Evolutionary conservation across 2,888 invertebrate species (phyloP), one percentile per base, ranked within the genome.

Genomic region (Nemurella pictetii): DNA sequence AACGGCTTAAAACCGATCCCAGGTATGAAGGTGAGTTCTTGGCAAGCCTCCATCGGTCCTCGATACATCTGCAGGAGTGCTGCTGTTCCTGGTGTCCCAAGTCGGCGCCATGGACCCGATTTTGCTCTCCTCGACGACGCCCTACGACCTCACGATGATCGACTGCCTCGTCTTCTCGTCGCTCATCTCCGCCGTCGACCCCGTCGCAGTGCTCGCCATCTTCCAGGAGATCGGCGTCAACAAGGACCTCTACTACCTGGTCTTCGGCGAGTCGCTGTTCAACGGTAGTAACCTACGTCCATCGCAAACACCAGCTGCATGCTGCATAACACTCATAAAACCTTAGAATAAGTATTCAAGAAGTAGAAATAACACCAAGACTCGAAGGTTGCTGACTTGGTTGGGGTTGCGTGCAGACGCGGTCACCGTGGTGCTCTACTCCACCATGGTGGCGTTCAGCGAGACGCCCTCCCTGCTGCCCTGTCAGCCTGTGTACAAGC

Each of bases 261-360:
- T 93, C 32, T 94, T 93, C 88, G 93, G 93, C 78, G 93, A 93
- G 89, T 93, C 93, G 0, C 90, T 93, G 84, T 91, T 94, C 85
- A 93, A 93, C 88, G 93, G 87, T 87, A 83, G 15, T 9, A 9
- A 15, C 36, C 36, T 36, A 36, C n/a, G n/a, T n/a, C n/a, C n/a
- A n/a, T n/a, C n/a, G n/a, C n/a, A n/a, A n/a, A n/a, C n/a, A n/a
- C n/a, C n/a, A n/a, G n/a, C n/a, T n/a, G n/a, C n/a, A n/a, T n/a
- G n/a, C n/a, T n/a, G n/a, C n/a, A n/a, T n/a, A n/a, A n/a, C n/a
- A n/a, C n/a, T n/a, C n/a, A n/a, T n/a, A n/a, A n/a, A n/a, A n/a
- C n/a, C n/a, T n/a, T n/a, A n/a, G n/a, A n/a, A n/a, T n/a, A n/a
- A n/a, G n/a, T n/a, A n/a, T n/a, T n/a, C n/a, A n/a, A n/a, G n/a